Evolutionary conservation across 2,888 invertebrate species (phyloP).

Genomic region (Hesperia comma): DNA sequence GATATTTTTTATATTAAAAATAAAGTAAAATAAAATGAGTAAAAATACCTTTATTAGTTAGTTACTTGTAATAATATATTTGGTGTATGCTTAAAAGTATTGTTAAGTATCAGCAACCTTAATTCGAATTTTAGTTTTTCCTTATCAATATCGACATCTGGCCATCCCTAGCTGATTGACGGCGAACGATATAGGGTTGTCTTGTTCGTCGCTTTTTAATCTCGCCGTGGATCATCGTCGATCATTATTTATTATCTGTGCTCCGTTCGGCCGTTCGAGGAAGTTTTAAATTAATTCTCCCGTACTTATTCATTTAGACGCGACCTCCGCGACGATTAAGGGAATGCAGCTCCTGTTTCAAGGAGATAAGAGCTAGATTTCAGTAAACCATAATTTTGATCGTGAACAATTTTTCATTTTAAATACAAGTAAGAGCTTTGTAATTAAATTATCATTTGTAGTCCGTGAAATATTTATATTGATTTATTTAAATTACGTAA

Average conservation of each 20-base stretch:
- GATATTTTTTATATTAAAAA: too few species aligned
- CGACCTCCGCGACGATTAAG: neutral
- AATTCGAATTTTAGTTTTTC: neutral
- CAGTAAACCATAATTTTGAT: neutral
- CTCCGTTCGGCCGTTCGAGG: slow-evolving; percentile 54
- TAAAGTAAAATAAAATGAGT: too few species aligned
- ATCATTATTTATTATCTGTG: slow-evolving; percentile 60
- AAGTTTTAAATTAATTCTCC: slow-evolving; percentile 44
- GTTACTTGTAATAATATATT: too few species aligned
- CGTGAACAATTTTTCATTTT: neutral
- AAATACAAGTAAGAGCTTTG: neutral
- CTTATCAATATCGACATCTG: slow-evolving; percentile 34
- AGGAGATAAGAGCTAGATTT: slow-evolving; percentile 4
- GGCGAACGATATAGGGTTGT: slow-evolving; percentile 52
- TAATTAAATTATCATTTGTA: slow-evolving; percentile 10
- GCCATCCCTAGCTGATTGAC: slow-evolving; percentile 56
- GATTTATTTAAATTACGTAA: neutral
- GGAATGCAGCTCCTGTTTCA: slow-evolving; percentile 7
- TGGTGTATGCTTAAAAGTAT: too few species aligned
- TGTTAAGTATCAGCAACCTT: too few species aligned
- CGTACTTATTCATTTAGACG: slow-evolving; percentile 31
- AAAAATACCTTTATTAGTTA: too few species aligned
- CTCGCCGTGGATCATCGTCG: slow-evolving; percentile 51
- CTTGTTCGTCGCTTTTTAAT: slow-evolving; percentile 52
- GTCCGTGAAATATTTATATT: neutral